Evolutionary conservation across 2,888 invertebrate species (phyloP), one percentile per base, ranked within the genome.

Genomic region (Parascotia fuliginaria): DNA sequence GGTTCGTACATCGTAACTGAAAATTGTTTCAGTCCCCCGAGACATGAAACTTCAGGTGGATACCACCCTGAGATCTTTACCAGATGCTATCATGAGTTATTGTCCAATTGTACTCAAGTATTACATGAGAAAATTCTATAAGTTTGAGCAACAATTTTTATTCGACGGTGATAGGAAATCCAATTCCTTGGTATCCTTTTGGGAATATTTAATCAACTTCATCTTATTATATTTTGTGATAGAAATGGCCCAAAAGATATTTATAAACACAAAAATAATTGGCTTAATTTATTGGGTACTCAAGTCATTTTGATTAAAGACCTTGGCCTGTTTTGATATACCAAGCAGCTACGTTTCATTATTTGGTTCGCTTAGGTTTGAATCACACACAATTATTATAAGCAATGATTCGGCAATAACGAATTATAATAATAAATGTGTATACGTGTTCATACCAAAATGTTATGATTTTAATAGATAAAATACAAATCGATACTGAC

Each of bases 21-120:
- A 87, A 89, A 87, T 87, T 87, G 86, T 87, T 84, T 82, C 69
- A 72, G 74, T 66, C 81, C 81, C 85, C 61, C 52, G 62, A 73
- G 81, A 74, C 62, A 64, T 70, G 67, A 69, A 72, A 77, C 66
- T 80, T 78, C 64, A 68, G 63, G 69, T 66, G 61, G 73, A 72
- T 73, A 70, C 66, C 61, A 54, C 61, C 75, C 77, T 80, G 81
- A 73, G 83, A 83, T 76, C 77, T 62, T 74, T 73, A 69, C 75
- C 89, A 89, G 87, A 85, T 88, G 88, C 47, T 66, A 67, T 76
- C 78, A 75, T 85, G 84, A 89, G 73, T 83, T 87, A 89, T 84
- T 63, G 79, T 75, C 70, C 67, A 76, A 60, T 70, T 79, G 82
- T 79, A 80, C 71, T 73, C 67, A 15, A 37, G 75, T 78, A 82